Conservation (phyloP, 2,888 invertebrate genomes). For the Drosophila setosimentum region DNA sequence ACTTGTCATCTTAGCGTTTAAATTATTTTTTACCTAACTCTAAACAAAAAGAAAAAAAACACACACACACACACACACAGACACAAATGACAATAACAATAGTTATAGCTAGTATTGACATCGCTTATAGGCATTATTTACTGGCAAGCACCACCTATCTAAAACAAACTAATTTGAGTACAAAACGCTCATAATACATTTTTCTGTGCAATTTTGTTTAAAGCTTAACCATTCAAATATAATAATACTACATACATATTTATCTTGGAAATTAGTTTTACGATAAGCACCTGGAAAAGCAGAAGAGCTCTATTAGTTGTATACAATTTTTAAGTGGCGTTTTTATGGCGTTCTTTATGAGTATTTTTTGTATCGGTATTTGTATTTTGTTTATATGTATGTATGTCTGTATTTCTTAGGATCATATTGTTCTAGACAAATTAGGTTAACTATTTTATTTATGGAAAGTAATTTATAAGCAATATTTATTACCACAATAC, state of each 20-base stretch:
- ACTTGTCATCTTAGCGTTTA: slow-evolving; percentile 80
- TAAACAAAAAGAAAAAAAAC: slow-evolving; percentile 42
- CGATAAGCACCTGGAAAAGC: slow-evolving; percentile 59
- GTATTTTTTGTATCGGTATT: slow-evolving; percentile 46
- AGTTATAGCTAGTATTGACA: slow-evolving; percentile 32
- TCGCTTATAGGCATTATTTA: slow-evolving; percentile 35
- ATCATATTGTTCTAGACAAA: slow-evolving; percentile 47
- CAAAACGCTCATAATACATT: slow-evolving; percentile 39
- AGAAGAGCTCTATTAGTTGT: slow-evolving; percentile 74
- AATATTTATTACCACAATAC: slow-evolving; percentile 63
- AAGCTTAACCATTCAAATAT: slow-evolving; percentile 44
- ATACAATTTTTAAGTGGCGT: slow-evolving; percentile 44
- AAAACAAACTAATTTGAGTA: slow-evolving; percentile 55
- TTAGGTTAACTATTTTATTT: slow-evolving; percentile 73
- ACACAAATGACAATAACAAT: slow-evolving; percentile 21
- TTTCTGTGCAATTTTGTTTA: slow-evolving; percentile 68
- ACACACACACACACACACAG: slow-evolving; percentile 24
- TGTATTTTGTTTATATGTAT: slow-evolving; percentile 30
- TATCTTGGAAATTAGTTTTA: slow-evolving; percentile 64
- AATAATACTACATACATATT: slow-evolving; percentile 29
- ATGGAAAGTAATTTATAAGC: slow-evolving; percentile 67
- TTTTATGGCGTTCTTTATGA: slow-evolving; percentile 58
- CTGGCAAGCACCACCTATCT: slow-evolving; percentile 14
- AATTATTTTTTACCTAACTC: slow-evolving; percentile 74
- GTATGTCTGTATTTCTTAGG: slow-evolving; percentile 22